phyloP scores from a whole-genome alignment of 2,888 invertebrate species.

The Conops quadrifasciatus region DNA sequence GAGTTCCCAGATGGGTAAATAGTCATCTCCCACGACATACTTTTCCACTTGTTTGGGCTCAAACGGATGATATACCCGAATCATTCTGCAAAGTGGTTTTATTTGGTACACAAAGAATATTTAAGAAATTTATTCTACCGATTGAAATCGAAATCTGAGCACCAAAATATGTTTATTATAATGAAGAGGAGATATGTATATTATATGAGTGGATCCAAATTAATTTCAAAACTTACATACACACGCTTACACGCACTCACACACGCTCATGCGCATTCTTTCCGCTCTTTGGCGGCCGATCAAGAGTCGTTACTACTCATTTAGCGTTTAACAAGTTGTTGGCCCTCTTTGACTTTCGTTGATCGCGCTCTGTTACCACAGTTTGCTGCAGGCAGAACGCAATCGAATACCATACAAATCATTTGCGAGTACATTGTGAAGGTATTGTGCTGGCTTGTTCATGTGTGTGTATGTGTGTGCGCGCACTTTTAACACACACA shows the following conservation, averaged over 20 bases:
- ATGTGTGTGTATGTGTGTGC: conserved; percentile 19
- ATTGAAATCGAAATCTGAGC: too few species aligned
- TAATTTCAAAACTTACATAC: not conserved
- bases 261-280: not conserved
- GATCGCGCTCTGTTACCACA: conserved; percentile 24
- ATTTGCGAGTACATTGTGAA: conserved; percentile 37
- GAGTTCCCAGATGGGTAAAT: conserved; percentile 93
- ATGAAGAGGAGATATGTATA: too few species aligned
- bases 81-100: too few species aligned
- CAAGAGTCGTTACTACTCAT: not conserved
- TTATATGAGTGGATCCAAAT: too few species aligned
- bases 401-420: conserved; percentile 29
- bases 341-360: conserved; percentile 10
- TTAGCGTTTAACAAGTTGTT: conserved; percentile 9
- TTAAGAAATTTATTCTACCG: too few species aligned
- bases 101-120: too few species aligned
- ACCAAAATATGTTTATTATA: too few species aligned
- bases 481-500: conserved; percentile 34
- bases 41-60: conserved; percentile 81
- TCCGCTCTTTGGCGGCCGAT: not conserved
- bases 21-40: conserved; percentile 94
- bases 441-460: too few species aligned
- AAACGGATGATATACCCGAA: conserved; percentile 94
- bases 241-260: not conserved
- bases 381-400: conserved; percentile 11